These are phyloP conservation scores for Trematomus bernacchii DNA, from an alignment of 2,797 vertebrate genomes.

Conservation along the genomic window DNA sequence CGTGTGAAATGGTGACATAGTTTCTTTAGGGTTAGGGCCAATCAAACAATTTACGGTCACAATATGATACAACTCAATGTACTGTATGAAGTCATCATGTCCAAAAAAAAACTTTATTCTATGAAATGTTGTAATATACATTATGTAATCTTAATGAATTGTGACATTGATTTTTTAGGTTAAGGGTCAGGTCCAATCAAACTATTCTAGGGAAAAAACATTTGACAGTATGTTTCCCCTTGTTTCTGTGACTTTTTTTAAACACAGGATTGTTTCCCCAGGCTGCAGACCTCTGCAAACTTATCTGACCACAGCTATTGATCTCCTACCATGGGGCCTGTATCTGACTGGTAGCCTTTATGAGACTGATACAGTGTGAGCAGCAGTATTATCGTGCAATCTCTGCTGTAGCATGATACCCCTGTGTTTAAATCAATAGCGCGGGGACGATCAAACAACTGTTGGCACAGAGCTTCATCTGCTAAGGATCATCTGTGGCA, in stretches of 20 bases:
- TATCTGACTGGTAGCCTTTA: slow-evolving; percentile 29
- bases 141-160: too few species aligned
- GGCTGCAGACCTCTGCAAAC: slow-evolving; percentile 44
- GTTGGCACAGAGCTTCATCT: slow-evolving; percentile 27
- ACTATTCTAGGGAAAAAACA: neutral
- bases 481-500: slow-evolving; percentile 23
- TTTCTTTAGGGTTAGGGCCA: too few species aligned
- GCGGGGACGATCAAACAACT: slow-evolving; percentile 1
- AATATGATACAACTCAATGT: too few species aligned
- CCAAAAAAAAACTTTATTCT: too few species aligned
- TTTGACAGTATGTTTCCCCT: neutral
- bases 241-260: slow-evolving; percentile 16
- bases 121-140: too few species aligned
- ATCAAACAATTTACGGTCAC: too few species aligned
- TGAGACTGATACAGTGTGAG: slow-evolving; percentile 48
- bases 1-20: too few species aligned
- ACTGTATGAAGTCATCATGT: too few species aligned
- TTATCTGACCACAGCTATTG: slow-evolving; percentile 58
- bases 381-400: slow-evolving; percentile 40
- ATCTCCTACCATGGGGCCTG: slow-evolving; percentile 39
- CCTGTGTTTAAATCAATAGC: slow-evolving; percentile 53
- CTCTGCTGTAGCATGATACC: slow-evolving; percentile 48
- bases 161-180: too few species aligned
- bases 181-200: neutral
- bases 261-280: slow-evolving; percentile 38